Evolutionary conservation across 2,888 invertebrate genomes (phyloP), one percentile per base, ranked within the genome.

Genomic region (Mycogona germanica): DNA sequence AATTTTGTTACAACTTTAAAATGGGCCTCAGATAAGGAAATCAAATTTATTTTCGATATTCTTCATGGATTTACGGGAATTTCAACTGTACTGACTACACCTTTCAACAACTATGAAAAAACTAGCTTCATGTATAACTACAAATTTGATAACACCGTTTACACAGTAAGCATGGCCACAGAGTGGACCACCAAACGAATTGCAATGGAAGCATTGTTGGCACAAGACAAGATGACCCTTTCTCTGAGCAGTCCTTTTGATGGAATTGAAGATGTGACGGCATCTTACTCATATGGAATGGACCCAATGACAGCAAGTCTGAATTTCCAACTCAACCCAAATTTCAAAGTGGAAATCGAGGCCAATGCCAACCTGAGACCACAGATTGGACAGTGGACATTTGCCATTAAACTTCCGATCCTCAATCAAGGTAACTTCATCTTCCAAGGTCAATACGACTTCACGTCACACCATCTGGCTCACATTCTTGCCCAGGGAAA

Each of bases 391-490:
- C 14, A 32, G 23, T 47, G 47, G 47, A 47, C 17, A 19, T 32
- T 47, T 30, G 28, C 47, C 3, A 19, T 47, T 28, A 6, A 17
- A n/a, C 25, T 38, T 9, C 49, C 49, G 9, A n/a, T 38, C n/a
- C 3, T 21, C n/a, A 19, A 5, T 9, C 35, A 49, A 26, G 19
- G 23, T 5, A 37, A 5, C 26, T 49, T 37, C 21, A 42, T 29
- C 23, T 42, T 51, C 28, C 29, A 51, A 28, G 51, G 41, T 9
- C n/a, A 26, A n/a, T 46, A 46, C 21, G 46, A 49, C 14, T 49
- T 49, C 37, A 37, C 35, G 14, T 19, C 17, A 23, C n/a, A 17
- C 5, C n/a, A 46, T 3, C 28, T 1, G 3, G 7, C 29, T 6
- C 28, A 21, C 28, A 21, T 46, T 23, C 23, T n/a, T n/a, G 49